A percentile compares a stretch with the other conserved stretches of the same genome.
phyloP scores from a whole-genome alignment of 2,113 vertebrate species.

The Tapirus terrestris region DNA sequence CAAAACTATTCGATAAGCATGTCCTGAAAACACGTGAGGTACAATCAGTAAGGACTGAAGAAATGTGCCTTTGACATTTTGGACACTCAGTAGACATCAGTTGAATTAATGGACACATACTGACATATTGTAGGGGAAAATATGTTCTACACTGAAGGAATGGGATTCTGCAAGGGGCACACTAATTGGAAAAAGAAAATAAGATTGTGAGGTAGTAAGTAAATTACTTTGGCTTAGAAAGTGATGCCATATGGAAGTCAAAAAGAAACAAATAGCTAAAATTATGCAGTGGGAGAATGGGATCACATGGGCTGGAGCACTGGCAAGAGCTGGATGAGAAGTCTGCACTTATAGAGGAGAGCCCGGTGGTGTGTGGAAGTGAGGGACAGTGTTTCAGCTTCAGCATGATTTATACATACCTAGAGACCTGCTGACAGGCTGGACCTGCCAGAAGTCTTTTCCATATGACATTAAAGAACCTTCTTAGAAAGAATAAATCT shows the following conservation, averaged over 20 bases:
- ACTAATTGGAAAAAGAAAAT: not conserved
- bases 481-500: not conserved
- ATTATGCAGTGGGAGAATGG: not conserved
- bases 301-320: too few relatives aligned
- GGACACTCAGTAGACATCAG: not conserved
- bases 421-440: not conserved
- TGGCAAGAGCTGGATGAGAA: not conserved
- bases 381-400: too few relatives aligned
- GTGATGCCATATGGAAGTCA: not conserved
- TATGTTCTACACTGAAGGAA: not conserved
- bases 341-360: not conserved
- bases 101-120: not conserved
- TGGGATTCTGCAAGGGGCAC: not conserved
- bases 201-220: not conserved
- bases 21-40: not conserved
- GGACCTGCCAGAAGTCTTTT: not conserved
- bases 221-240: not conserved
- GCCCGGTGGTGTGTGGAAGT: not conserved
- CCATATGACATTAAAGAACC: not conserved
- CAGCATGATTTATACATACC: not conserved
- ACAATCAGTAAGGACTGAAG: not conserved
- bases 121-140: not conserved
- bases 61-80: not conserved
- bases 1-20: accelerated
- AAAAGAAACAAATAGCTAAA: not conserved